A percentile compares a stretch with the other conserved stretches of the same genome.
These are phyloP conservation scores for Ciona savignyi DNA, from an alignment of 23 tunicate species.

Conservation along the genomic window DNA sequence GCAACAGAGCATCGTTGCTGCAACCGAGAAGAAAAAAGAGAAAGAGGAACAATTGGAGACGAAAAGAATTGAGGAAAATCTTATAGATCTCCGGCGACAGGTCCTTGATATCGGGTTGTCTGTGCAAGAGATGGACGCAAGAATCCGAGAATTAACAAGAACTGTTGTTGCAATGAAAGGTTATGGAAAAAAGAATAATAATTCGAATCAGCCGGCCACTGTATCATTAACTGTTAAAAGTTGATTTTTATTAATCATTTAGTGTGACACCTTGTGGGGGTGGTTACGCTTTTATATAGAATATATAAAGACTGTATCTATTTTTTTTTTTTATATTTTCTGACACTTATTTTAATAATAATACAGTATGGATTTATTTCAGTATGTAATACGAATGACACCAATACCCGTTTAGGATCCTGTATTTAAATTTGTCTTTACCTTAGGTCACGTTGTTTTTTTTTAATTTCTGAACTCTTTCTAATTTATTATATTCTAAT, in stretches of 20 bases:
- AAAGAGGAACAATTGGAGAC: conserved; percentile 19
- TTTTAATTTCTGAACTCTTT: too few species aligned
- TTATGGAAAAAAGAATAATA: conserved; percentile 2
- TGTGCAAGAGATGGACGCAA: conserved; percentile 35
- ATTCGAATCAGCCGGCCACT: neutral
- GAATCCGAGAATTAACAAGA: conserved; percentile 53
- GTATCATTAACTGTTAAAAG: neutral
- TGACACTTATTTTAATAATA: too few species aligned
- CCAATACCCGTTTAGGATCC: too few species aligned
- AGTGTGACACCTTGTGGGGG: neutral
- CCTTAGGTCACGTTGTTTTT: too few species aligned
- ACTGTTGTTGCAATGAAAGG: conserved; percentile 39
- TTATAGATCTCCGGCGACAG: conserved; percentile 36
- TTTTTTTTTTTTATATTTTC: too few species aligned
- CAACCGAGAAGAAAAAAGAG: conserved; percentile 67
- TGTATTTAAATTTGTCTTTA: too few species aligned
- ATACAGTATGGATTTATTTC: too few species aligned
- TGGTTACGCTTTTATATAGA: neutral
- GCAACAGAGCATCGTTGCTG: conserved; percentile 66
- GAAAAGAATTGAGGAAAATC: conserved; percentile 16
- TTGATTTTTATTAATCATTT: neutral
- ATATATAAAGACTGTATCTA: too few species aligned
- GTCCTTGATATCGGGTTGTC: conserved; percentile 66
- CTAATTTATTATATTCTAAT: too few species aligned
- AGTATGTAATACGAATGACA: too few species aligned